Conservation (phyloP, 1,140 invertebrate species). For the Rhynchophorus ferrugineus region DNA sequence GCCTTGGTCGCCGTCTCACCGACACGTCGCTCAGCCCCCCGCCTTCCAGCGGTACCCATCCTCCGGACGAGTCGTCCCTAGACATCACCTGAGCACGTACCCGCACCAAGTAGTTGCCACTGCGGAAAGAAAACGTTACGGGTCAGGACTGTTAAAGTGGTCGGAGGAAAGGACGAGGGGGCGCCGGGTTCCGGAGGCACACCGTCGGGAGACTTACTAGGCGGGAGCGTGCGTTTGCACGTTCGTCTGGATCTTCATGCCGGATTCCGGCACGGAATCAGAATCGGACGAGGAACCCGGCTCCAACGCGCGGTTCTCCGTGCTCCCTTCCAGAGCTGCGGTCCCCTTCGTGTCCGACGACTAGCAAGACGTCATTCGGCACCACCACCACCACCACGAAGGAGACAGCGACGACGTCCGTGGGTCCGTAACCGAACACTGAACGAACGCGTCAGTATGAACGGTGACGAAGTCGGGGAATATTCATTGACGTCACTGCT, state of each 20-base stretch:
- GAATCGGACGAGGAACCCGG: slow-evolving; percentile 14
- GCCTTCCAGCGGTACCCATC: slow-evolving; percentile 89
- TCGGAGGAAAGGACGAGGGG: too few species aligned
- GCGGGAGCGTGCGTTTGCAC: slow-evolving; percentile 14
- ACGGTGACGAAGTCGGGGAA: slow-evolving; percentile 21
- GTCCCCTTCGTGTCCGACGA: too few species aligned
- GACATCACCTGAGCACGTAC: slow-evolving; percentile 98
- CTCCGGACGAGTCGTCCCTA: slow-evolving; percentile 90
- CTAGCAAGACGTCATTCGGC: too few species aligned
- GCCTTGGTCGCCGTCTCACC: slow-evolving; percentile 62
- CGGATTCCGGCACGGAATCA: slow-evolving; percentile 14
- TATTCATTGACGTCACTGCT: slow-evolving; percentile 25
- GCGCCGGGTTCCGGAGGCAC: too few species aligned
- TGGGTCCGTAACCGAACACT: slow-evolving; percentile 14
- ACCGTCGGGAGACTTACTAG: too few species aligned
- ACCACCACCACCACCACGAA: too few species aligned
- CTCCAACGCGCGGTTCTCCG: not conserved
- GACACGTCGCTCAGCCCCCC: slow-evolving; percentile 89
- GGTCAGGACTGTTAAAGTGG: not conserved
- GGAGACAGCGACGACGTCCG: too few species aligned
- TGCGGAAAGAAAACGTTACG: slow-evolving; percentile 44
- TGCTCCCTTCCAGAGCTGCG: not conserved
- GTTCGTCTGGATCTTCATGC: slow-evolving; percentile 21
- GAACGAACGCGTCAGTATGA: slow-evolving; percentile 18
- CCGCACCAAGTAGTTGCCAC: slow-evolving; percentile 86